Base-by-base conservation (phyloP, 2,888 invertebrate species). In the Ornithoptera priamus region DNA sequence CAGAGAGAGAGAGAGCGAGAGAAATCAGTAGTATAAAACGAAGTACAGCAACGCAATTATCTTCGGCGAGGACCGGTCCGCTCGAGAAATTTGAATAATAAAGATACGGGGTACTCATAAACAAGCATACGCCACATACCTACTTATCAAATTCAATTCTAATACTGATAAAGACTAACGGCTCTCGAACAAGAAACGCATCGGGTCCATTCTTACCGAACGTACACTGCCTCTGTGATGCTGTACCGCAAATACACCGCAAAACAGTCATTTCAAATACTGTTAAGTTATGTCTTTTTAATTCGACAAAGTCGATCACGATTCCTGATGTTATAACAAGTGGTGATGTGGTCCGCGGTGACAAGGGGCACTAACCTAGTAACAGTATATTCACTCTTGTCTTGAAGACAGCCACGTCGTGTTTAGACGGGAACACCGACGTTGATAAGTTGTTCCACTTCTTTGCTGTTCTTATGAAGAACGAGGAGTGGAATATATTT, bases 101-200 rank as follows among this genome's bases (percentile, higher is more conserved):
- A 87, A 90, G 89, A 90, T 90, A 90, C 78, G 83, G 81, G 75
- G 79, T 80, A 77, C 77, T 81, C 82, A 86, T 89, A 89, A 90
- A 90, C 86, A 85, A 87, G 85, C 90, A 90, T 90, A 92, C 83
- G 84, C 86, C 89, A 92, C 90, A 86, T 89, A 86, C 86, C 86
- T 86, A 86, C 87, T 89, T 90, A 87, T 86, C 87, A 84, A 86
- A 85, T 86, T 87, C 85, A 89, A 88, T 87, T 86, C 85, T 86
- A 86, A 83, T 85, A 79, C 78, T 74, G 78, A 73, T 78, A 81
- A 67, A 84, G 88, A 87, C 74, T 77, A 78, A 67, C 70, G 53
- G 53, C 17, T 20, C 24, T 46, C 42, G 10, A 24, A 3, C 69
- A 66, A 30, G 60, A 8, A n/a, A 56, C 56, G 5, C 3, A 0